phyloP scores from a whole-genome alignment of 2,113 vertebrate species.

The Quiscalus mexicanus region DNA sequence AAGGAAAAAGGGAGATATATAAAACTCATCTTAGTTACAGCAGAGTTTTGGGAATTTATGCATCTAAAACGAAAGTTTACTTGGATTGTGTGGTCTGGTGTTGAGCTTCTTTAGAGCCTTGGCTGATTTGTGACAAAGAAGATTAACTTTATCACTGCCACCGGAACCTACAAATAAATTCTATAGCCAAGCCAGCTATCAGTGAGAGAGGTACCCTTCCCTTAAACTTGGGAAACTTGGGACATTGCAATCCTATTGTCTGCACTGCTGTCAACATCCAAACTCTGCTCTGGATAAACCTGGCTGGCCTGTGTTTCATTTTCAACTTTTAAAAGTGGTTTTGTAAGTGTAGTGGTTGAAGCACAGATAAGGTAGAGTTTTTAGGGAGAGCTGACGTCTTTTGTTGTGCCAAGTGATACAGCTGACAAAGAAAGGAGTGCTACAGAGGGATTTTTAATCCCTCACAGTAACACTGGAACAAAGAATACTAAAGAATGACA shows the following conservation, averaged over 20 bases:
- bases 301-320: background rate
- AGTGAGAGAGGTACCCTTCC: background rate
- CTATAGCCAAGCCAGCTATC: background rate
- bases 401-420: background rate
- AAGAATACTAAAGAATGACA: background rate
- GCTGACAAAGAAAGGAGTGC: background rate
- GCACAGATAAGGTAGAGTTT: background rate
- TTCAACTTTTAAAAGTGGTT: background rate
- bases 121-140: background rate
- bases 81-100: background rate
- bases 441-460: background rate
- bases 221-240: background rate
- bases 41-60: background rate
- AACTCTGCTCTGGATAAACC: background rate
- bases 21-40: background rate
- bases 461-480: background rate
- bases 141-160: background rate
- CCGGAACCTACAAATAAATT: background rate
- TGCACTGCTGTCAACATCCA: background rate
- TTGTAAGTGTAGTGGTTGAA: background rate
- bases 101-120: background rate
- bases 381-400: background rate
- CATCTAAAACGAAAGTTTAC: background rate
- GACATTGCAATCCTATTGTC: background rate
- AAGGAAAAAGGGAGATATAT: background rate